Base-by-base conservation (phyloP, 92 coral and sea anemone genomes). In the Nematostella vectensis region DNA sequence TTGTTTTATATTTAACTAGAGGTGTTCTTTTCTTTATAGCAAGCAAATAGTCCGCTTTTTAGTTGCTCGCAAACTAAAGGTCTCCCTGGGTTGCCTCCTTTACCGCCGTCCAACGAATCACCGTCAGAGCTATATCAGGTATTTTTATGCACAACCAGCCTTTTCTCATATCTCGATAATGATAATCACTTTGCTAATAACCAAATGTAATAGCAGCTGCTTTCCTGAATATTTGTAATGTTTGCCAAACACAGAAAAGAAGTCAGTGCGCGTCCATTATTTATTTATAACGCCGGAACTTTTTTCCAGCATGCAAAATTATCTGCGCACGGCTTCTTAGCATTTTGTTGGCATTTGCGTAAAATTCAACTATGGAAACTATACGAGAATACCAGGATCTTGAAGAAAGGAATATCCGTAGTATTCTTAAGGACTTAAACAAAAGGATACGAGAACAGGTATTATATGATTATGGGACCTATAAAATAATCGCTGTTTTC, bases 41-140 rank as follows among this genome's bases (percentile, higher is more conserved):
- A 76, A 29, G 55, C 85, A 25, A 87, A 65, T 13, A 87, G 70
- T 25, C 80, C 84, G 23, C 69, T 87, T 6, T 93, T 93, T 67
- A 93, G 99, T 48, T 93, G 99, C 48, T 93, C 99, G 27, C 83
- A 82, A 27, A 85, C 95, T 23, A 89, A 89, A 55, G 99, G 99
- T 49, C 71, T 93, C 9, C 99, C 99, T 8, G 89, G 85, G 16
- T 65, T 93, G 11, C 99, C 99, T 42, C 99, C 99, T 3, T 53
- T 93, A 0, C 99, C 99, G 31, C 81, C 99, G 11, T 79, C 99
- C 2, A 83, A 87, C 29, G 99, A 93, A 37, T 82, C 64, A 2
- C 99, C 99, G 11, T 93, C 99, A 1, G 99, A 93, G 31, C 69
- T 93, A 55, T 93, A 93, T 57, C 89, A 93, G 99, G 99, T 93